Conservation (phyloP, 2,113 vertebrate genomes). For the Myiozetetes cayanensis region DNA sequence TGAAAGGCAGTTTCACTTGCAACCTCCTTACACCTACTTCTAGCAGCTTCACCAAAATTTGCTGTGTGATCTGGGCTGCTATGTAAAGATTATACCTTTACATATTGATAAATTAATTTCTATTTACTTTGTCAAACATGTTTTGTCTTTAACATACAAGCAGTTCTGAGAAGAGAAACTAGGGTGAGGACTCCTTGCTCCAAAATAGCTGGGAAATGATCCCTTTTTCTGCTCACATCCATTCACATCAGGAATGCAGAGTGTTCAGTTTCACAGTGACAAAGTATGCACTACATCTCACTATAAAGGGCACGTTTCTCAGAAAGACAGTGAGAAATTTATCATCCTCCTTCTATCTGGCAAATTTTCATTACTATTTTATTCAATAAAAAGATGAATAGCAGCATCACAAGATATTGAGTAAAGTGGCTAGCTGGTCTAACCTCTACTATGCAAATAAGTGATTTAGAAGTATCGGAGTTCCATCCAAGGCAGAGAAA, state of each 20-base stretch:
- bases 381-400: neutral
- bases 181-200: neutral
- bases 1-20: neutral
- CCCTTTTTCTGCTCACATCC: neutral
- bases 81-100: neutral
- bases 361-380: neutral
- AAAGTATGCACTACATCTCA: neutral
- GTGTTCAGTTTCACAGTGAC: neutral
- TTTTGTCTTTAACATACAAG: neutral
- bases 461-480: neutral
- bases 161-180: neutral
- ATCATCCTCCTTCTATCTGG: neutral
- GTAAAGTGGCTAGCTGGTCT: neutral
- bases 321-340: neutral
- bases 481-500: neutral
- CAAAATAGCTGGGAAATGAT: neutral
- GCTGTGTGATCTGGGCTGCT: accelerated
- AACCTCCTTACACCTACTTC: neutral
- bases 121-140: neutral
- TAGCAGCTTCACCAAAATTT: neutral
- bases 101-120: neutral
- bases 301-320: neutral
- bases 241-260: neutral
- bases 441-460: neutral
- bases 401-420: neutral